Percentiles rank a stretch among this genome's conserved stretches.
Evolutionary conservation across 2,113 vertebrate species (phyloP).

Genomic region (Stigmatopora nigra): DNA sequence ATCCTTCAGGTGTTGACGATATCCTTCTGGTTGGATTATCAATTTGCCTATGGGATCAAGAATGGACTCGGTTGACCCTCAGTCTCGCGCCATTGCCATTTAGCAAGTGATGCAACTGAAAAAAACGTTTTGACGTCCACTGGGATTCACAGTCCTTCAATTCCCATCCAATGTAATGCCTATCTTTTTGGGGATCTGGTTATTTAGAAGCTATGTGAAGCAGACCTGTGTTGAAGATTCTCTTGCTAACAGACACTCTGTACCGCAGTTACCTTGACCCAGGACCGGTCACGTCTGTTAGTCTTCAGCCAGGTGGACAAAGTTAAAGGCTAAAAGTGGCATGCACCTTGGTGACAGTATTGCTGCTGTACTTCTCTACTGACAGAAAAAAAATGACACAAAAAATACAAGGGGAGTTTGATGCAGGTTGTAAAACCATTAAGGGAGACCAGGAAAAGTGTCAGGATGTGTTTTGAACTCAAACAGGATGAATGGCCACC

Average conservation of each 20-base stretch:
- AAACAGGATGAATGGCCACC: slow-evolving; percentile 34
- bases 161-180: too few species aligned
- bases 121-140: too few species aligned
- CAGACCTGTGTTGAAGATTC: not conserved
- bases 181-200: not conserved
- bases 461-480: slow-evolving; percentile 41
- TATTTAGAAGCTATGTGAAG: not conserved
- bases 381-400: not conserved
- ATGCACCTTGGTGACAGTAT: slow-evolving; percentile 14
- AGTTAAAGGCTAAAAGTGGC: slow-evolving; percentile 47
- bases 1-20: slow-evolving; percentile 54
- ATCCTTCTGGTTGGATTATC: slow-evolving; percentile 55
- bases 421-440: slow-evolving; percentile 9
- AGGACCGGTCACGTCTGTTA: not conserved
- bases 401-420: slow-evolving; percentile 3
- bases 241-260: not conserved
- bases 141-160: too few species aligned
- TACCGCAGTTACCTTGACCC: slow-evolving; percentile 6
- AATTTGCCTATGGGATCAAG: slow-evolving; percentile 38
- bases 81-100: slow-evolving; percentile 30
- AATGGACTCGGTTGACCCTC: slow-evolving; percentile 36
- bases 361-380: not conserved
- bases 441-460: slow-evolving; percentile 46
- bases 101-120: slow-evolving; percentile 12
- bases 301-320: slow-evolving; percentile 50